Base-by-base conservation (phyloP, 2,113 vertebrate species). In the Protomyctophum bolini region DNA sequence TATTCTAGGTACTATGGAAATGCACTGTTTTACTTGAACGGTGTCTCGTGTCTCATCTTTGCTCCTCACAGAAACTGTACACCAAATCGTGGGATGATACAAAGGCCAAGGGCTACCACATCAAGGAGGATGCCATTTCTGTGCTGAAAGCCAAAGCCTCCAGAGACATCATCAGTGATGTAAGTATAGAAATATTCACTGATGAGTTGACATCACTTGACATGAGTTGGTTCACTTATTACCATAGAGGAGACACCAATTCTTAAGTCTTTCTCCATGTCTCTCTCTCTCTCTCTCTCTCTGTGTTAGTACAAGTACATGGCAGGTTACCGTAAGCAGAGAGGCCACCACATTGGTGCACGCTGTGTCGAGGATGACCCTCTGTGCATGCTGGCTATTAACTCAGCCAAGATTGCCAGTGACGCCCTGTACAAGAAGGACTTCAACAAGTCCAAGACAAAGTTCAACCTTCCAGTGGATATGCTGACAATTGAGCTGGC, bases 71-170 rank as follows among this genome's bases (percentile, higher is more conserved):
- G 98, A 99, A 97, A 96, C 73, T 93, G 14, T 99, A 99, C 86
- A 97, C 93, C 41, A 92, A 95, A 66, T 78, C 90, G 1, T 98
- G 97, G 98, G 96, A 99, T 57, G 91, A 95, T 47, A 79, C 89
- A 45, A 12, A 96, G 80, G 95, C 98, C 76, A 93, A 79, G 60
- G 96, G 76, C 62, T 98, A 91, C 3, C 94, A 96, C 6, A 88
- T 98, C 56, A 95, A 95, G 85, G 85, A 94, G 69, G 98, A 99
- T 12, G 94, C 97, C 28, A 94, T 99, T 58, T 87, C 97, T 2
- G 95, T 99, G 66, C 91, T 96, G 82, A 85, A 95, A 79, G 98
- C 98, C 76, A 98, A 75, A 91, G 96, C 96, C 45, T 98, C 97
- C 58, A 94, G 98, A 89, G 96, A 98, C 67, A 93, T 94, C 66